Conservation (phyloP, 1,140 invertebrate genomes). For the Mizuhopecten yessoensis region DNA sequence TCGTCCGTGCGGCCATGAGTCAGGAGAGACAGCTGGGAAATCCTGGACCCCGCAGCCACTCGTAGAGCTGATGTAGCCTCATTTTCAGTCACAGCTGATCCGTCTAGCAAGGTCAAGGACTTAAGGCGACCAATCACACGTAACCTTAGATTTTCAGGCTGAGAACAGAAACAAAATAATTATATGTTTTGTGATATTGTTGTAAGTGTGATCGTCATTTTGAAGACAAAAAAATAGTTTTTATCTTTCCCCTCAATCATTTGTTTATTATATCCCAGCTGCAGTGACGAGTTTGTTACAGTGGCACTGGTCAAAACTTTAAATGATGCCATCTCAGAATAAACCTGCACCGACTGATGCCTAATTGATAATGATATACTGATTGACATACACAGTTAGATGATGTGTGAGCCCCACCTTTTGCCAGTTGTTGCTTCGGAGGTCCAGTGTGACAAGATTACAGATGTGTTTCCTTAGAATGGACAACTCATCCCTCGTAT, state of each 20-base stretch:
- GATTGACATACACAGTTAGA: background rate
- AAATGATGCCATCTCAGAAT: too few relatives aligned
- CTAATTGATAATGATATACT: background rate
- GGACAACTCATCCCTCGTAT: constrained; percentile 79
- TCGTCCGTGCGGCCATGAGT: constrained; percentile 76
- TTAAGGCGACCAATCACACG: constrained; percentile 79
- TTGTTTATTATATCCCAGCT: background rate
- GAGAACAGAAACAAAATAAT: constrained; percentile 49
- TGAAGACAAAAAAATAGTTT: background rate
- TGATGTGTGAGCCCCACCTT: constrained; percentile 71
- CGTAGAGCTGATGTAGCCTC: constrained; percentile 79
- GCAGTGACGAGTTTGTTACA: background rate
- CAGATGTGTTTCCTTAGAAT: constrained; percentile 79
- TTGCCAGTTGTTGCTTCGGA: constrained; percentile 79
- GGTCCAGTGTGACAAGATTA: constrained; percentile 73
- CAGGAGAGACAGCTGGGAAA: constrained; percentile 80
- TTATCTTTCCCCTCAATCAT: background rate
- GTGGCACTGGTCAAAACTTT: background rate
- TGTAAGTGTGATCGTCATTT: background rate
- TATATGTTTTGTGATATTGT: background rate
- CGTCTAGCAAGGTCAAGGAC: constrained; percentile 77
- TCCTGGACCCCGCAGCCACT: constrained; percentile 80
- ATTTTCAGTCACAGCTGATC: constrained; percentile 72
- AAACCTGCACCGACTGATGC: too few relatives aligned
- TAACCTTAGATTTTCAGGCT: constrained; percentile 78